Evolutionary conservation across 2,888 invertebrate species (phyloP).

Genomic region (Proisotoma minuta): DNA sequence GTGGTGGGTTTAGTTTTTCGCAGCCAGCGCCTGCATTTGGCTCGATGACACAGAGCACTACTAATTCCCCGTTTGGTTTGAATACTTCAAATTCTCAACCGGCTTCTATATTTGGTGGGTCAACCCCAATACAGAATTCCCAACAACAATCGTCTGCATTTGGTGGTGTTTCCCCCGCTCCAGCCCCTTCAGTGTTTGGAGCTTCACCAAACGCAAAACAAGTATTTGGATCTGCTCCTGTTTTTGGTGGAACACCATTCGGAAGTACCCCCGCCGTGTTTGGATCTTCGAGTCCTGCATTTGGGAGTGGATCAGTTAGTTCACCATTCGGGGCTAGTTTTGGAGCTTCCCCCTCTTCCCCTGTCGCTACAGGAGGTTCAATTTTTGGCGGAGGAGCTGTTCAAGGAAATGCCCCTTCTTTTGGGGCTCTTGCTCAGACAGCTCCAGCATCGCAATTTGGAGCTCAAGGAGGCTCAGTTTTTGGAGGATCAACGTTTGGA

Average conservation of each 20-base stretch:
- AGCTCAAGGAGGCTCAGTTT: conserved; percentile 11
- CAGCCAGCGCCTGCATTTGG: conserved; percentile 20
- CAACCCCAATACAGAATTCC: too few relatives aligned
- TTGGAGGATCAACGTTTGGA: background rate
- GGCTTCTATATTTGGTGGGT: too few relatives aligned
- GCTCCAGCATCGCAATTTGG: conserved; percentile 49
- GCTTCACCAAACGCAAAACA: conserved; percentile 10
- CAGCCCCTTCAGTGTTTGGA: background rate
- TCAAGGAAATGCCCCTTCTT: conserved; percentile 60
- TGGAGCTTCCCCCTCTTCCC: conserved; percentile 8
- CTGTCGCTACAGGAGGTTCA: conserved; percentile 18
- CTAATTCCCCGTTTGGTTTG: too few relatives aligned
- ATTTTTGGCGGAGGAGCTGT: conserved; percentile 51
- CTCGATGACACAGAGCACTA: background rate
- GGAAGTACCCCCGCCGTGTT: conserved; percentile 27
- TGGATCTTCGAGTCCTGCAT: conserved; percentile 23
- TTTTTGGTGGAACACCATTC: conserved; percentile 10
- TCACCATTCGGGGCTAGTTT: conserved; percentile 23
- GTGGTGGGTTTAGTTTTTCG: too few relatives aligned
- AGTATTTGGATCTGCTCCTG: conserved; percentile 32
- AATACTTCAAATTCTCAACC: too few relatives aligned
- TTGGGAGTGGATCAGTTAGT: conserved; percentile 8
- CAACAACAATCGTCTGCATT: background rate
- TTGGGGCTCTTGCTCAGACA: conserved; percentile 61
- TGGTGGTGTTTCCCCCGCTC: conserved; percentile 23